Evolutionary conservation across 2,113 vertebrate genomes (phyloP).

Genomic region (Rhea americana): DNA sequence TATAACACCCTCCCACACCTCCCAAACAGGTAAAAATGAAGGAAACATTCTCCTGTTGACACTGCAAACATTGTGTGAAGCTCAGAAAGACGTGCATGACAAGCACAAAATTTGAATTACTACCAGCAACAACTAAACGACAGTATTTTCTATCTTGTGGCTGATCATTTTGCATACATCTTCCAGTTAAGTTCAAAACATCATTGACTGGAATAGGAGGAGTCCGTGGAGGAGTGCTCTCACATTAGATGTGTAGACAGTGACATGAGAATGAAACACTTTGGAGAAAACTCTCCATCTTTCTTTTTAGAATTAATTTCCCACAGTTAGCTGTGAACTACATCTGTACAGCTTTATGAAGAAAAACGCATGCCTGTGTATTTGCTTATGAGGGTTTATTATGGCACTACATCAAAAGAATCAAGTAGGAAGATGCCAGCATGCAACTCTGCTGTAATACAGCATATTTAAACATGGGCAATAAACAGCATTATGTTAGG

Average conservation of each 20-base stretch:
- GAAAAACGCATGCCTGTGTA: fast-evolving
- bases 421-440: background rate
- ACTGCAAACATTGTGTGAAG: background rate
- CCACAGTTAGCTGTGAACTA: background rate
- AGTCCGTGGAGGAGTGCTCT: background rate
- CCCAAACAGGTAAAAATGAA: background rate
- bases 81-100: background rate
- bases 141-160: background rate
- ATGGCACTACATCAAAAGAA: background rate
- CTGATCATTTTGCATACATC: background rate
- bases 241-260: background rate
- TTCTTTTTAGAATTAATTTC: background rate
- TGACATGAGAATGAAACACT: background rate
- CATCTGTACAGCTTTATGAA: background rate
- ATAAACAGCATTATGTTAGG: background rate
- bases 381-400: background rate
- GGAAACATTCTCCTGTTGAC: background rate
- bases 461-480: background rate
- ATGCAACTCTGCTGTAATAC: background rate
- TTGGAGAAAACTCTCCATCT: background rate
- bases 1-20: background rate
- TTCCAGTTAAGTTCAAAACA: background rate
- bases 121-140: background rate
- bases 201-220: background rate
- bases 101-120: background rate